phyloP scores from a whole-genome alignment of 1,140 invertebrate genomes.

The Philotrypesis tridentata region DNA sequence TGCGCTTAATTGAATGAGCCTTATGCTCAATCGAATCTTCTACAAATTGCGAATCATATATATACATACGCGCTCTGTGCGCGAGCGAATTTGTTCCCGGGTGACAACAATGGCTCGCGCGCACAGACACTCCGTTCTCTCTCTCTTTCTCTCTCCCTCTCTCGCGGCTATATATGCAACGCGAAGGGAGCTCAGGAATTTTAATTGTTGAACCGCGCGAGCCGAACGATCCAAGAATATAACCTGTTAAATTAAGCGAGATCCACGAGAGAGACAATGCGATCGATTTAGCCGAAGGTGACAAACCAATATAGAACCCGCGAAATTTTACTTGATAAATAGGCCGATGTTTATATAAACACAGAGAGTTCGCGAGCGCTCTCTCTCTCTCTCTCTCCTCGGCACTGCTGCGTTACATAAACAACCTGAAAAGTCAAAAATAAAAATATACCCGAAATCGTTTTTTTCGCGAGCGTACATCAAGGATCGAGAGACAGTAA shows the following conservation, averaged over 20 bases:
- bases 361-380: background rate
- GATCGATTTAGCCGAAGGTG: background rate
- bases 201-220: background rate
- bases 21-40: background rate
- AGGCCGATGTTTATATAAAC: constrained; percentile 42
- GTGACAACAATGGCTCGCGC: no score
- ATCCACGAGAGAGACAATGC: background rate
- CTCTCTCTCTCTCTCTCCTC: no score
- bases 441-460: constrained; percentile 28
- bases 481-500: no score
- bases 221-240: no score
- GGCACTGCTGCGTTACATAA: constrained; percentile 21
- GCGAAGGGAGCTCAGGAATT: background rate
- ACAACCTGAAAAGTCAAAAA: constrained; percentile 40
- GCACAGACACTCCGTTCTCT: no score
- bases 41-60: background rate
- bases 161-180: no score
- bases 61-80: no score
- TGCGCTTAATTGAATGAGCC: background rate
- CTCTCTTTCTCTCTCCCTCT: no score
- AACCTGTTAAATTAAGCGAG: background rate
- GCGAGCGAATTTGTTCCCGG: no score
- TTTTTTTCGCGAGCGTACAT: no score
- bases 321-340: constrained; percentile 39
- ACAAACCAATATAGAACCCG: background rate